Percentiles rank a stretch among this genome's conserved stretches.
phyloP scores from a whole-genome alignment of 35 echinoderm and acorn worm genomes.

The Ptychodera flava region DNA sequence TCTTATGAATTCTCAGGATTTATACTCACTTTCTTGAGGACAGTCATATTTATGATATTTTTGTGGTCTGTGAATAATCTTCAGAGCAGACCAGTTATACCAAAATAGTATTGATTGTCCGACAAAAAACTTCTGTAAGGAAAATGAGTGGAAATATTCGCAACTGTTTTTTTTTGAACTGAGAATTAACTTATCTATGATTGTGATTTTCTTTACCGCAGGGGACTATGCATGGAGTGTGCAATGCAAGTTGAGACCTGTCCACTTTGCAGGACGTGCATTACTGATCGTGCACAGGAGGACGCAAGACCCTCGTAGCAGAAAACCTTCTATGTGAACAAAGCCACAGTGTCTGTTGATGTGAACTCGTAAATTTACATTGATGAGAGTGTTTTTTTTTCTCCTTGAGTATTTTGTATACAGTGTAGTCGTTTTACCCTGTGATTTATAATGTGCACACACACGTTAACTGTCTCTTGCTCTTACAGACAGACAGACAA shows the following conservation, averaged over 20 bases:
- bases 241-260: constrained; percentile 81
- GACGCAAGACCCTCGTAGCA: not conserved
- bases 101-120: not conserved
- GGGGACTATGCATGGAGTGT: constrained; percentile 85
- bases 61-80: not conserved
- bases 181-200: not conserved
- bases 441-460: no score
- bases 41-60: not conserved
- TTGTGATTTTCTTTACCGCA: constrained; percentile 18
- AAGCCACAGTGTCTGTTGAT: no score
- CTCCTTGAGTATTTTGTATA: no score
- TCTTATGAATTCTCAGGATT: not conserved
- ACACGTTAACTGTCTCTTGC: no score
- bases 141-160: not conserved
- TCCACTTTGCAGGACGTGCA: constrained; percentile 60
- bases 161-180: not conserved
- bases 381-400: no score
- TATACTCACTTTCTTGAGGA: not conserved
- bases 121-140: not conserved
- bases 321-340: no score
- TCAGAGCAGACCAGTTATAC: not conserved
- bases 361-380: no score
- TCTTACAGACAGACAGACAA: no score
- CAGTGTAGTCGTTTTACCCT: no score
- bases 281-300: constrained; percentile 7